Conservation (phyloP, 1,140 invertebrate species). For the Tetragonula clypearis region DNA sequence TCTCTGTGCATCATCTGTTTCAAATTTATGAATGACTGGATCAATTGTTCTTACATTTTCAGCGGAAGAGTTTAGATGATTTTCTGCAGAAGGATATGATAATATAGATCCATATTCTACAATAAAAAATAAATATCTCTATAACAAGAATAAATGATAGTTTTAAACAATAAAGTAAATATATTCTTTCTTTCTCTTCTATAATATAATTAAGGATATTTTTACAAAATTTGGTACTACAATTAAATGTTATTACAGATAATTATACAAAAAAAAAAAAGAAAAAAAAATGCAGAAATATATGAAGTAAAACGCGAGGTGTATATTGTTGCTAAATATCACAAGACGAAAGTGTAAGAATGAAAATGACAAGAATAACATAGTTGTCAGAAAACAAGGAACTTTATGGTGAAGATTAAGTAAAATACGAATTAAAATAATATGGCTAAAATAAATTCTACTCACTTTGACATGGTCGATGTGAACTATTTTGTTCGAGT, state of each 20-base stretch:
- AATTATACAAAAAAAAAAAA: background rate
- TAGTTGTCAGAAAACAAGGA: background rate
- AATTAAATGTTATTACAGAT: background rate
- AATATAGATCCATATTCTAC: constrained; percentile 81
- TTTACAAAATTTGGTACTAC: background rate
- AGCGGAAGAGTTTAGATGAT: constrained; percentile 57
- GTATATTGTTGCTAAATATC: constrained; percentile 24
- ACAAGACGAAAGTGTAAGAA: constrained; percentile 27
- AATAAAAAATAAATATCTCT: constrained; percentile 63
- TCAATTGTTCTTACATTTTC: constrained; percentile 64
- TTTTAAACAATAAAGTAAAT: constrained; percentile 7
- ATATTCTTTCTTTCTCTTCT: background rate
- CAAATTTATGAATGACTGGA: constrained; percentile 67
- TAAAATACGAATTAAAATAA: background rate
- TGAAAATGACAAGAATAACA: constrained; percentile 13
- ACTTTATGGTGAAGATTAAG: background rate
- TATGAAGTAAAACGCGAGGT: background rate
- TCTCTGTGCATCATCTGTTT: constrained; percentile 49
- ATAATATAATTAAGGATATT: background rate
- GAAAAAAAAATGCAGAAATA: background rate
- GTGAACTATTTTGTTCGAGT: constrained; percentile 60
- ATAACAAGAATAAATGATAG: constrained; percentile 24
- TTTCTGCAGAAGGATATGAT: constrained; percentile 77
- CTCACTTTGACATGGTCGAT: constrained; percentile 73
- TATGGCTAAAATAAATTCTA: background rate